A percentile compares a stretch with the other conserved stretches of the same genome.
These are phyloP conservation scores for Epinephelus awoara DNA, from an alignment of 2,797 vertebrate genomes.

Conservation along the genomic window DNA sequence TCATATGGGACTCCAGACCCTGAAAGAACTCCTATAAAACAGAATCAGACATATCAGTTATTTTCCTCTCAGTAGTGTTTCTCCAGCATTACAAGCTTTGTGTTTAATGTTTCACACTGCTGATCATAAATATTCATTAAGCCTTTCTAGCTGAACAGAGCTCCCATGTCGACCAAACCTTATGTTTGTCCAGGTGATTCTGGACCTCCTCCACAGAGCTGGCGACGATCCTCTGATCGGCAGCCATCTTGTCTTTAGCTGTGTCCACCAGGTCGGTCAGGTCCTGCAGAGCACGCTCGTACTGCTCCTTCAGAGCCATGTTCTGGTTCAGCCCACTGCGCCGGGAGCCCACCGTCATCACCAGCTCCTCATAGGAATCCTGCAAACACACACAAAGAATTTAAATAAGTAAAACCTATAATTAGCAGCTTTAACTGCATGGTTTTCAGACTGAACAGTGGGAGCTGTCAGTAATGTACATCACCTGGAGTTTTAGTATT, in stretches of 20 bases:
- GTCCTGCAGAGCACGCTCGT: slow-evolving; percentile 91
- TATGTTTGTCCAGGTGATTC: slow-evolving; percentile 91
- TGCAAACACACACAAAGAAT: slow-evolving; percentile 54
- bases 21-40: slow-evolving; percentile 95
- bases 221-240: slow-evolving; percentile 89
- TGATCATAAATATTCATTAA: slow-evolving; percentile 1
- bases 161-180: slow-evolving; percentile 80
- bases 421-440: background rate
- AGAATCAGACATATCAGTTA: slow-evolving; percentile 17
- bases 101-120: background rate
- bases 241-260: slow-evolving; percentile 92
- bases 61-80: background rate
- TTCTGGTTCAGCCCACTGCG: slow-evolving; percentile 92
- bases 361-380: slow-evolving; percentile 93
- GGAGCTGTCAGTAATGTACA: background rate
- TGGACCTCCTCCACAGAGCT: slow-evolving; percentile 90
- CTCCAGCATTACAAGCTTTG: background rate
- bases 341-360: slow-evolving; percentile 89
- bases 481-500: slow-evolving; percentile 93
- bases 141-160: background rate
- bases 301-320: slow-evolving; percentile 91
- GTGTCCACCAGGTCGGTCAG: slow-evolving; percentile 92
- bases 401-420: background rate
- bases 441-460: background rate
- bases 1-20: slow-evolving; percentile 95